Base-by-base conservation (phyloP, 2,888 invertebrate species). In the Drosophila pseudotalamancana region DNA sequence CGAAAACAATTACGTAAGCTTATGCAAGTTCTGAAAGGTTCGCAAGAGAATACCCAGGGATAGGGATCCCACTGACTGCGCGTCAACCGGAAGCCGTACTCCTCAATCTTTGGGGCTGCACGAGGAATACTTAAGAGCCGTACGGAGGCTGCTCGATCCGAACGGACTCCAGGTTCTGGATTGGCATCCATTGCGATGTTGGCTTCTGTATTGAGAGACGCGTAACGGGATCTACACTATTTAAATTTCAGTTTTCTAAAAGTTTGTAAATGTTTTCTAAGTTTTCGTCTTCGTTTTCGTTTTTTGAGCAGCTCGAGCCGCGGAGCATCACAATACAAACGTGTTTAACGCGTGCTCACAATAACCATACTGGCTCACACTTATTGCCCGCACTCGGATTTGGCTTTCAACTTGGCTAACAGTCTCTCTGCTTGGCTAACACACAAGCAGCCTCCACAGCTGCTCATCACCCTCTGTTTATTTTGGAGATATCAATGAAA, bases 41-140 rank as follows among this genome's bases (percentile, higher is more conserved):
- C 6, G n/a, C 0, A 6, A 4, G 14, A 4, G 6, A 27, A 43
- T 77, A 95, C 94, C 96, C 96, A 96, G 18, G 96, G 96, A 91
- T 96, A 96, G 0, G 96, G 96, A 90, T 96, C 96, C 95, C 95
- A 96, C 62, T 95, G 93, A 5, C 95, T 95, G 74, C 95, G 93
- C 0, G 95, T 95, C 32, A 96, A 91, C 65, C 95, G 93, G 89
- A 96, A 96, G 0, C 96, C 96, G 35, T 94, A 93, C 2, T 93
- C 93, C n/a, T 81, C 69, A 14, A 83, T 72, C 54, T 93, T 93
- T 18, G 78, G 82, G 48, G 93, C 93, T 37, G 93, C 93, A 81
- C 94, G 93, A 4, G 93, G 93, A 2, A 95, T 92, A 72, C 93
- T 92, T 6, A 97, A 81, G 27, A 89, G 64, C 35, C 91, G 90